These are phyloP conservation scores for Graphium colonna DNA, from an alignment of 2,888 invertebrate species.

Conservation along the genomic window DNA sequence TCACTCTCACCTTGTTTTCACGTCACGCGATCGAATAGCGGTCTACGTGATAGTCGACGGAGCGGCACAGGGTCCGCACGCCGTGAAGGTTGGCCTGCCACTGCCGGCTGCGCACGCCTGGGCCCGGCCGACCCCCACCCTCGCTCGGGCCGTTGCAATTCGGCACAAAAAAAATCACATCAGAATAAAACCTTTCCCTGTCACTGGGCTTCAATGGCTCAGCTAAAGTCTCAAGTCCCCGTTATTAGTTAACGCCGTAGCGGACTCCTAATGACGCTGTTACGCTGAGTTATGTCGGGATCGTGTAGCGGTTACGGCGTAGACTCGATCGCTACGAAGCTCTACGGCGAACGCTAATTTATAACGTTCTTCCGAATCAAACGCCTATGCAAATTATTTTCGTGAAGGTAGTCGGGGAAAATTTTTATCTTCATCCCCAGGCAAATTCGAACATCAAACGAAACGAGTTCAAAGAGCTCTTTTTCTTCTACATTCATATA, in stretches of 20 bases:
- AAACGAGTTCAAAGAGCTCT: conserved; percentile 49
- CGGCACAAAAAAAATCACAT: conserved; percentile 59
- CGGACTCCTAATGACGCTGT: conserved; percentile 55
- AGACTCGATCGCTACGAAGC: not conserved
- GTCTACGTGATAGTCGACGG: conserved; percentile 50
- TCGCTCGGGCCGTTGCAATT: conserved; percentile 47
- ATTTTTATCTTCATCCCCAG: conserved; percentile 43
- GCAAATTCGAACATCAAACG: conserved; percentile 63
- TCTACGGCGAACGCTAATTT: conserved; percentile 41
- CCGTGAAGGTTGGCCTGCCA: conserved; percentile 49
- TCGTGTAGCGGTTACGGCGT: conserved; percentile 37
- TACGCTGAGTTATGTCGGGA: conserved; percentile 49
- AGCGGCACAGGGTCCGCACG: conserved; percentile 37
- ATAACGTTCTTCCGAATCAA: conserved; percentile 49
- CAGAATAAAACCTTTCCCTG: conserved; percentile 68
- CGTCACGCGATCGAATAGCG: conserved; percentile 45
- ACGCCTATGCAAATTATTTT: conserved; percentile 53
- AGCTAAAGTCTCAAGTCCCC: conserved; percentile 55
- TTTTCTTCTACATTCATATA: conserved; percentile 53
- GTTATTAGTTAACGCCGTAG: conserved; percentile 62
- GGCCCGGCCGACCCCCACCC: conserved; percentile 61
- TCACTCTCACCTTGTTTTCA: conserved; percentile 16
- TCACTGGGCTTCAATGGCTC: conserved; percentile 65
- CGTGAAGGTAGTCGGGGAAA: conserved; percentile 39
- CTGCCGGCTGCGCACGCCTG: conserved; percentile 75